Evolutionary conservation across 2,888 invertebrate genomes (phyloP), one percentile per base, ranked within the genome.

Genomic region (Melieria omissa): DNA sequence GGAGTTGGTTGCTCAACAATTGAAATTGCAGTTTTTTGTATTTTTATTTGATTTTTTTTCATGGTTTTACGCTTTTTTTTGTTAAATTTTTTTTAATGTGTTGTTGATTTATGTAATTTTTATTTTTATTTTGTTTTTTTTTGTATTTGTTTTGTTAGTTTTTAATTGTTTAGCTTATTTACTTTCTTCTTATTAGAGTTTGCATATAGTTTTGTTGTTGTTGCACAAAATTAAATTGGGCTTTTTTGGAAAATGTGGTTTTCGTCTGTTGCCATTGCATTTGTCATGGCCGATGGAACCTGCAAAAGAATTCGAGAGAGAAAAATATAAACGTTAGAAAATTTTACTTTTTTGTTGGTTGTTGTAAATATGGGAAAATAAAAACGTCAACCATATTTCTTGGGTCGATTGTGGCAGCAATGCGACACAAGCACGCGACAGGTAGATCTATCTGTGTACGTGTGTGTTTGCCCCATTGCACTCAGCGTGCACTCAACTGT

Each of bases 271-370:
- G 82, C 86, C 86, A 85, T 86, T 87, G 86, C 90, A 90, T 91
- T 90, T 90, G 92, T 92, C 92, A 92, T 92, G 92, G 92, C 91
- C 92, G 92, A 89, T 92, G 92, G 89, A 92, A 92, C 90, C 92
- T 92, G 88, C 42, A 82, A 82, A 74, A 77, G 9, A 71, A 76
- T 49, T 75, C 61, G 49, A 61, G 8, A 44, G 46, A 68, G 7
- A 67, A n/a, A 67, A 29, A 16, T 46, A 14, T 16, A 67, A 58
- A 7, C 45, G n/a, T 57, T 29, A 16, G 45, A 14, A 14, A 57
- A 42, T 29, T 29, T 1, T 29, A 29, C 29, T 29, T 29, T 29
- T 29, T 16, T 29, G 2, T 29, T 29, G 29, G 29, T 29, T 29
- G 29, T 29, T 29, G 29, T 29, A 29, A 29, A 29, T 29, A 29